These are phyloP conservation scores for Spilarctia lutea DNA, from an alignment of 2,888 invertebrate genomes.

Conservation along the genomic window DNA sequence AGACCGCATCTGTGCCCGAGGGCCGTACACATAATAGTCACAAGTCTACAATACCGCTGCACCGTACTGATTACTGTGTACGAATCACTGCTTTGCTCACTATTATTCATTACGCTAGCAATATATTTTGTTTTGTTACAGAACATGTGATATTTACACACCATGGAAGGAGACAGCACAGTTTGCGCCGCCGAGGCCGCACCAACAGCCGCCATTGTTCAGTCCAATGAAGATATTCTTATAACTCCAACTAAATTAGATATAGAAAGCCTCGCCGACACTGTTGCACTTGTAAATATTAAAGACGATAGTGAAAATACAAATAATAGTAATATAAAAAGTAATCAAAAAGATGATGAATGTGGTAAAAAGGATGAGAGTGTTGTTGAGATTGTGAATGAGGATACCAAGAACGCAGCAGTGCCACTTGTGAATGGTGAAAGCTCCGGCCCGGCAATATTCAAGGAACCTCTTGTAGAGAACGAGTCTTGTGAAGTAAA, in stretches of 20 bases:
- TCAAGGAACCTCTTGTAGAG: conserved; percentile 67
- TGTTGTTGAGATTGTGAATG: conserved; percentile 57
- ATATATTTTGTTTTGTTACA: conserved; percentile 71
- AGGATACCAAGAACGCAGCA: conserved; percentile 54
- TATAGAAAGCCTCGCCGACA: conserved; percentile 50
- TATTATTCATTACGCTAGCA: conserved; percentile 39
- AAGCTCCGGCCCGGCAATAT: conserved; percentile 48
- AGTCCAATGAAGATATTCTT: conserved; percentile 55
- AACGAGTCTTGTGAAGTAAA: conserved; percentile 72
- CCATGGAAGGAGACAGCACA: conserved; percentile 76
- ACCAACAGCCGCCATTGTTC: conserved; percentile 57
- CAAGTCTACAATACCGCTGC: conserved; percentile 62
- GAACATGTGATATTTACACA: conserved; percentile 78
- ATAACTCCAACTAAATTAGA: conserved; percentile 53
- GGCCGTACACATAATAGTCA: conserved; percentile 65
- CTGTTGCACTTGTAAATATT: conserved; percentile 47
- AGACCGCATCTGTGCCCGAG: conserved; percentile 61
- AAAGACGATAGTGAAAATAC: conserved; percentile 54
- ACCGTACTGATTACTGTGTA: conserved; percentile 64
- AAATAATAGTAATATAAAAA: conserved; percentile 55
- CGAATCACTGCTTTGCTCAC: conserved; percentile 34
- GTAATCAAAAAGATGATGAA: conserved; percentile 26
- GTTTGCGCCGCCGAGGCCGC: conserved; percentile 58
- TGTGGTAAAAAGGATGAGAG: conserved; percentile 54
- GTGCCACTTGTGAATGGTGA: conserved; percentile 51